Percentiles rank a stretch among this genome's conserved stretches.
Evolutionary conservation across 1,140 invertebrate species (phyloP).

Genomic region (Hycleus cichorii): DNA sequence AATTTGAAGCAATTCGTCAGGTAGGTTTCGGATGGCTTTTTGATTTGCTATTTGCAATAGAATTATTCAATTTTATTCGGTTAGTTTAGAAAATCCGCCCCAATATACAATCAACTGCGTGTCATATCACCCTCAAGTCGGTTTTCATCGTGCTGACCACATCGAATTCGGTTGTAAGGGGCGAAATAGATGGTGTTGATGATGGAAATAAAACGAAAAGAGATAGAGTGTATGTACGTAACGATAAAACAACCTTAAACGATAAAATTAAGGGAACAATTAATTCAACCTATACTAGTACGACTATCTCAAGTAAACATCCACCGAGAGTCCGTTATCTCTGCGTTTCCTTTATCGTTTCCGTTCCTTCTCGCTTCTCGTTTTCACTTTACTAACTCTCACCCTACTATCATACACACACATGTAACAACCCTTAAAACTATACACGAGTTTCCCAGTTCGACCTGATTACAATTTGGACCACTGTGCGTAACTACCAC

Average conservation of each 20-base stretch:
- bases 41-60: too few relatives aligned
- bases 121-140: constrained; percentile 5
- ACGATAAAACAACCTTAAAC: constrained; percentile 5
- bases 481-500: constrained; percentile 5
- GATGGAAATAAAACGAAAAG: not conserved
- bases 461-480: constrained; percentile 4
- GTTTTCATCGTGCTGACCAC: constrained; percentile 10
- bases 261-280: constrained; percentile 15
- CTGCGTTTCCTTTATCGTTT: constrained; percentile 11
- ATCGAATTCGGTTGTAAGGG: not conserved
- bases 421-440: too few relatives aligned
- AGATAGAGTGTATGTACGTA: not conserved
- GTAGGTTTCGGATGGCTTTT: too few relatives aligned
- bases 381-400: not conserved
- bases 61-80: too few relatives aligned
- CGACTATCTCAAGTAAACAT: constrained; percentile 13
- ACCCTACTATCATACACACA: too few relatives aligned
- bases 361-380: constrained; percentile 3
- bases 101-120: not conserved
- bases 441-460: not conserved
- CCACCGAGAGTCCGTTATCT: constrained; percentile 10
- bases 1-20: too few relatives aligned
- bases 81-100: too few relatives aligned
- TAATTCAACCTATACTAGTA: constrained; percentile 2
- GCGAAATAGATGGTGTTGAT: too few relatives aligned